These are phyloP conservation scores for western clawed frog (Xenopus tropicalis) DNA, from an alignment of 2,113 vertebrate genomes.

Conservation along the genomic window UCB_Xtro_10.0 CM004445.2:82409501-82410000, in stretches of 20 bases:
- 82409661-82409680: too few relatives aligned
- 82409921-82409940: slow-evolving; percentile 44
- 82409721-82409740: slow-evolving; percentile 44
- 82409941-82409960: slow-evolving; percentile 39
- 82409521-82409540: too few relatives aligned
- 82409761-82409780: slow-evolving; percentile 45
- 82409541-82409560: too few relatives aligned
- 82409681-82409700: not conserved
- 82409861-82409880: slow-evolving; percentile 39
- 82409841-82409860: slow-evolving; percentile 42
- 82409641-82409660: too few relatives aligned
- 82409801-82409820: slow-evolving; percentile 36
- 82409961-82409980: slow-evolving; percentile 43
- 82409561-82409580: too few relatives aligned
- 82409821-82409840: slow-evolving; percentile 34
- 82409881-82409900: slow-evolving; percentile 39
- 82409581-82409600: too few relatives aligned
- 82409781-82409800: slow-evolving; percentile 24
- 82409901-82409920: slow-evolving; percentile 36
- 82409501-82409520: too few relatives aligned
- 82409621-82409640: too few relatives aligned
- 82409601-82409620: too few relatives aligned
- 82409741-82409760: slow-evolving; percentile 34
- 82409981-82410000: slow-evolving; percentile 45
- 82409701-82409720: not conserved